Conservation (phyloP, 92 coral and sea anemone genomes). For the Muricea muricata region DNA sequence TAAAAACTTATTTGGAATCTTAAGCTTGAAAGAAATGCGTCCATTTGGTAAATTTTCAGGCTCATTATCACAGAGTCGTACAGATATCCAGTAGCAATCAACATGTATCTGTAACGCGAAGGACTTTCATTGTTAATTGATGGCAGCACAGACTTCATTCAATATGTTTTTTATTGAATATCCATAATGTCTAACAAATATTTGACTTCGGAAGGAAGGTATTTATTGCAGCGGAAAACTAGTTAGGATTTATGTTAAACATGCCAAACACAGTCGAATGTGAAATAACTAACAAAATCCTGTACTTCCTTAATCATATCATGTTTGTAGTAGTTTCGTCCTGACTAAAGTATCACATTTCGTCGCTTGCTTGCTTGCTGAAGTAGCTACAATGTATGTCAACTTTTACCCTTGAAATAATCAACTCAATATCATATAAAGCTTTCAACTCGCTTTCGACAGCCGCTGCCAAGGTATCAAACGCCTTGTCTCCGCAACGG, state of each 20-base stretch:
- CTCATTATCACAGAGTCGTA: not conserved
- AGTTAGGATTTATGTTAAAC: not conserved
- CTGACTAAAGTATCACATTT: no score
- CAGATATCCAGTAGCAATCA: not conserved
- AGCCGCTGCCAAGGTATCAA: not conserved
- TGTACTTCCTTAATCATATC: no score
- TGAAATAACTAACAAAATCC: not conserved
- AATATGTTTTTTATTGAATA: not conserved
- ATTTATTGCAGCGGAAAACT: constrained; percentile 6
- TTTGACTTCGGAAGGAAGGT: constrained; percentile 6
- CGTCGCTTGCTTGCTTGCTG: no score
- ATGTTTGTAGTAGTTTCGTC: no score
- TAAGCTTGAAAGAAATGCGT: not conserved
- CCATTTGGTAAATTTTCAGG: not conserved
- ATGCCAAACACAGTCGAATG: not conserved
- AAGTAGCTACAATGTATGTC: no score
- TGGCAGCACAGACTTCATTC: no score
- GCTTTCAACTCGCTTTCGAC: no score
- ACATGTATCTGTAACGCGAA: not conserved
- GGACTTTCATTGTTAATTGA: no score
- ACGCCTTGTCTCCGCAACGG: not conserved
- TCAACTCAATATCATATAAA: no score
- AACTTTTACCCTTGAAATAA: no score
- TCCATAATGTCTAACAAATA: not conserved
- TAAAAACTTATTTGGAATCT: no score